Conservation (phyloP, 2,888 invertebrate species). For the Steinernema scapterisci region DNA sequence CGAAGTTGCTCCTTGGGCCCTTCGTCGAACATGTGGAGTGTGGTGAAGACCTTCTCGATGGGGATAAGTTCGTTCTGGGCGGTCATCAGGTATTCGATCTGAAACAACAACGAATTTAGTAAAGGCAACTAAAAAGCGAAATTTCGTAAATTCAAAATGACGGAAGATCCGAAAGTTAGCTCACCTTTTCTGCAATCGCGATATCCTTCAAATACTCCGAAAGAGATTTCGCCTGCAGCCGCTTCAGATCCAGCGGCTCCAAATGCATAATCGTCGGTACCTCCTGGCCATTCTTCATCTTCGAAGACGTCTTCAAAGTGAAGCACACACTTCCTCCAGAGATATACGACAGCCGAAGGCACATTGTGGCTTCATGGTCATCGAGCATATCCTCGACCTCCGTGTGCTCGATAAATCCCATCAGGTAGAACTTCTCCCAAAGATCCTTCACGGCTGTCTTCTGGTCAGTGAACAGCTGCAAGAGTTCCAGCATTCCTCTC, state of each 20-base stretch:
- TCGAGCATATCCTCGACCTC: slow-evolving; percentile 40
- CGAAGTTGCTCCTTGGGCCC: slow-evolving; percentile 34
- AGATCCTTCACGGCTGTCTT: slow-evolving; percentile 44
- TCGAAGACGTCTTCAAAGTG: slow-evolving; percentile 43
- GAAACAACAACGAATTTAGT: no score
- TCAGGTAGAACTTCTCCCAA: slow-evolving; percentile 47
- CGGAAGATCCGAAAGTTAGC: no score
- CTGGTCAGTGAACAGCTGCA: slow-evolving; percentile 47
- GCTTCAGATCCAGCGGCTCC: slow-evolving; percentile 49
- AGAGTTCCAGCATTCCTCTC: slow-evolving; percentile 51
- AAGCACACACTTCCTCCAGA: slow-evolving; percentile 51
- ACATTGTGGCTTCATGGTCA: slow-evolving; percentile 45
- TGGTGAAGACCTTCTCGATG: slow-evolving; percentile 40
- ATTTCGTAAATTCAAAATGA: neutral
- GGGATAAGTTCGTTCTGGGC: slow-evolving; percentile 44
- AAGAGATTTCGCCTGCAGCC: slow-evolving; percentile 40
- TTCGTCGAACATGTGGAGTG: slow-evolving; percentile 35
- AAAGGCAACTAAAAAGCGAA: neutral
- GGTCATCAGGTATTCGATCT: slow-evolving; percentile 48
- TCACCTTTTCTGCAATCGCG: slow-evolving; percentile 50
- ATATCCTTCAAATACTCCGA: slow-evolving; percentile 49
- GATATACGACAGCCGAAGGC: slow-evolving; percentile 50
- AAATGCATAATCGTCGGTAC: slow-evolving; percentile 41
- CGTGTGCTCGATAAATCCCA: slow-evolving; percentile 47
- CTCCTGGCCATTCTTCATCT: neutral